Base-by-base conservation (phyloP, 37 sponge, comb jelly and placozoan species). In the Cladorhizidae sp. region DNA sequence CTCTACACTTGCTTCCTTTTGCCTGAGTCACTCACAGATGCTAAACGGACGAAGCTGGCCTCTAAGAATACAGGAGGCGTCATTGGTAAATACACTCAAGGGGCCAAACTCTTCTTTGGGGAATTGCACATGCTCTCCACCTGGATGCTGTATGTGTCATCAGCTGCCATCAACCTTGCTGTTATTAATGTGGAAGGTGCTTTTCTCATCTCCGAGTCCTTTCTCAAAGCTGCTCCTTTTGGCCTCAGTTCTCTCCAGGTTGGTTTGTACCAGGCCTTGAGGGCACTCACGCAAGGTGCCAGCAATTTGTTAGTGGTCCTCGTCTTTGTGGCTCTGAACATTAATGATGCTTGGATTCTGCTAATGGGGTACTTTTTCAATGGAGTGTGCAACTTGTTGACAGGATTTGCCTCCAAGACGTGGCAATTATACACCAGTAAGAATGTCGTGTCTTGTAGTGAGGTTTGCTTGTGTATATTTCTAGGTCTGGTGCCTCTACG, bases 341-440 rank as follows among this genome's bases (percentile, higher is more conserved):
- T 86, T 1, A 73, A 74, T 1, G 91, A 91, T 58, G 41, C 75
- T 6, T 50, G 77, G 32, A 91, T 86, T 36, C 42, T 78, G 17
- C 32, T 82, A 1, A 56, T 86, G 0, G 78, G 79, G 0, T 11
- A 77, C 25, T 12, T 42, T 14, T 58, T 84, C 25, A 64, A 55
- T 41, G 42, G 58, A 20, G 67, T 43, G 38, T 52, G 68, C 28
- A 61, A 72, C 55, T 3, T 86, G 1, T 36, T 91, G 3, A 82
- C 52, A 26, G 74, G 73, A 25, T 67, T 76, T 50, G 40, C 73
- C 23, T 21, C 55, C 32, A 37, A 23, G 15, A 57, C 67, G 2
- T 74, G 56, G 56, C 74, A 74, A 51, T 22, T 74, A 31, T 74
- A 54, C 18, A 32, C 36, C 52, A 54, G 74, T 74, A 33, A 74